phyloP scores from a whole-genome alignment of 2,113 vertebrate genomes.

The Pelusios castaneus region DNA sequence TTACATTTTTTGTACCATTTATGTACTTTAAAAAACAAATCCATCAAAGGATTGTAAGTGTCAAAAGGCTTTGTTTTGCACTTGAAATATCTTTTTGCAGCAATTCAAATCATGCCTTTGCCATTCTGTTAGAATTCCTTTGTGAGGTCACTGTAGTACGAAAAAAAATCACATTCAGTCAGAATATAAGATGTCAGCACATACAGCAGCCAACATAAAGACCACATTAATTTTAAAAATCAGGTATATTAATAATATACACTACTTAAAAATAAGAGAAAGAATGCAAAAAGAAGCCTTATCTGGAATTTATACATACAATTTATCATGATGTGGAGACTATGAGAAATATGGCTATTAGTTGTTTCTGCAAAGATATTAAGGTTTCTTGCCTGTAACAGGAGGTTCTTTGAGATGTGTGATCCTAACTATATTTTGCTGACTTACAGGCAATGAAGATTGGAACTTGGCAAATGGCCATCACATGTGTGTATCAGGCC shows the following conservation, averaged over 20 bases:
- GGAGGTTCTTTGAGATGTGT: not conserved
- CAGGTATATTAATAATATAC: not conserved
- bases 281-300: not conserved
- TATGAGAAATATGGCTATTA: not conserved
- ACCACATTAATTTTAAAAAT: not conserved
- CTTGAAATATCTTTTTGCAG: not conserved
- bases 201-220: not conserved
- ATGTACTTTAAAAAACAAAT: not conserved
- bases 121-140: not conserved
- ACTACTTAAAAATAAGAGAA: not conserved
- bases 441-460: too few relatives aligned
- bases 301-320: not conserved
- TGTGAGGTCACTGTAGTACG: not conserved
- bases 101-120: not conserved
- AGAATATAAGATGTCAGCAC: not conserved
- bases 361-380: not conserved
- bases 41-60: not conserved
- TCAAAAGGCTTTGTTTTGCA: not conserved
- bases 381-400: not conserved
- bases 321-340: not conserved
- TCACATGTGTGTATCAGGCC: too few relatives aligned
- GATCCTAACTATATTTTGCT: too few relatives aligned
- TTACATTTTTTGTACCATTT: not conserved
- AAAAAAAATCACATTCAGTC: not conserved
- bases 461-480: too few relatives aligned